Evolutionary conservation across 2,888 invertebrate genomes (phyloP), one percentile per base, ranked within the genome.

Genomic region (Polyommatus icarus): DNA sequence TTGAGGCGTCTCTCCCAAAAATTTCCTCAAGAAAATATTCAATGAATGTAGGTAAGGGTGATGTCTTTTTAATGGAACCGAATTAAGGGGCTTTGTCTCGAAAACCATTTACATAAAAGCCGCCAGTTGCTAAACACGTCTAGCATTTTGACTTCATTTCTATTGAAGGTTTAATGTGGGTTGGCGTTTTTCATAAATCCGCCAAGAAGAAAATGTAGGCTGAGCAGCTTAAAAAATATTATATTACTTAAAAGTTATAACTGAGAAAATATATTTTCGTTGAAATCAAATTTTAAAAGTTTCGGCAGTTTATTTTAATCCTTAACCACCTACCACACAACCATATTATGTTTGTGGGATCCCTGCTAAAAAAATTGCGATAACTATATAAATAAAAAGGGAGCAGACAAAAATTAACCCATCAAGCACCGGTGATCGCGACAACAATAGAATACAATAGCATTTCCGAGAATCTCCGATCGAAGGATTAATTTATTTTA

Each of bases 1-100:
- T 93, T 92, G 92, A 88, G 89, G 90, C 91, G 89, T 90, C 87
- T 88, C 20, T 88, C 86, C 83, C 85, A 84, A 84, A 86, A 88
- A 89, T 88, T 87, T 87, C 85, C 83, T 82, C 81, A 81, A 82
- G 83, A 83, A 87, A 88, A 85, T 85, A 87, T 88, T 91, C 88
- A 90, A 90, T 90, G 87, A 86, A 85, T 84, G 82, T 82, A 84
- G 84, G 82, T 82, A 84, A 85, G 84, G 85, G 85, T 84, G 73
- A 90, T 90, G 89, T 85, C 86, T 87, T 87, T 87, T 85, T 90
- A 90, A 91, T 90, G 89, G 86, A 84, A 82, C 82, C 81, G 83
- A 85, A 81, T 83, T 83, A 82, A 80, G 81, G 81, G 83, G 83
- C 82, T 83, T 85, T 84, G 85, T 84, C 83, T 84, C 82, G 79